A percentile compares a stretch with the other conserved stretches of the same genome.
Evolutionary conservation across 2,888 invertebrate genomes (phyloP).

Genomic region (Lapara coniferarum): DNA sequence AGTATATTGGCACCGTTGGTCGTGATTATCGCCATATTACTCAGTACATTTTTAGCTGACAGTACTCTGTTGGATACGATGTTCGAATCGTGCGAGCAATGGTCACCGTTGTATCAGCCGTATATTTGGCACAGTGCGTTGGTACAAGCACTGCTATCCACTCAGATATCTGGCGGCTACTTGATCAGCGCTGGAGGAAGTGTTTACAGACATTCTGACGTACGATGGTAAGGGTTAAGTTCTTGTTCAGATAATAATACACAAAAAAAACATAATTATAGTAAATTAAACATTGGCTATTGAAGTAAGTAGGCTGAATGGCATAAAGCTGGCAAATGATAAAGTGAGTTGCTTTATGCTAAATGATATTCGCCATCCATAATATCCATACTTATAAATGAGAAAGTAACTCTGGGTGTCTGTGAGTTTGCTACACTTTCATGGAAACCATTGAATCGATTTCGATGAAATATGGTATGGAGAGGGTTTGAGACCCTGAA

Average conservation of each 20-base stretch:
- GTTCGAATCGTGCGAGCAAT: conserved; percentile 72
- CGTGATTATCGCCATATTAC: conserved; percentile 61
- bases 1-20: conserved; percentile 63
- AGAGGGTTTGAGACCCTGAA: too few relatives aligned
- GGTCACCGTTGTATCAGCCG: conserved; percentile 65
- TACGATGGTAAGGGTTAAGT: conserved; percentile 82
- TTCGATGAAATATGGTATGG: too few relatives aligned
- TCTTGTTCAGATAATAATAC: background rate
- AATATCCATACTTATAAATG: too few relatives aligned
- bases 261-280: too few relatives aligned
- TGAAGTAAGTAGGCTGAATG: too few relatives aligned
- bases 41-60: conserved; percentile 68
- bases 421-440: too few relatives aligned
- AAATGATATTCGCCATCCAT: too few relatives aligned
- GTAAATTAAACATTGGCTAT: too few relatives aligned
- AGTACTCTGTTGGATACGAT: conserved; percentile 56
- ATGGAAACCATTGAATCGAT: too few relatives aligned
- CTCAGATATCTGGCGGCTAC: conserved; percentile 85
- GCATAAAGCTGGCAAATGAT: too few relatives aligned
- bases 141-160: conserved; percentile 86
- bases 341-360: too few relatives aligned
- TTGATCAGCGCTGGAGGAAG: conserved; percentile 86
- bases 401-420: too few relatives aligned
- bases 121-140: conserved; percentile 85
- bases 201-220: conserved; percentile 85